phyloP scores from a whole-genome alignment of 2,888 invertebrate genomes.

The Quadroppia sp. region DNA sequence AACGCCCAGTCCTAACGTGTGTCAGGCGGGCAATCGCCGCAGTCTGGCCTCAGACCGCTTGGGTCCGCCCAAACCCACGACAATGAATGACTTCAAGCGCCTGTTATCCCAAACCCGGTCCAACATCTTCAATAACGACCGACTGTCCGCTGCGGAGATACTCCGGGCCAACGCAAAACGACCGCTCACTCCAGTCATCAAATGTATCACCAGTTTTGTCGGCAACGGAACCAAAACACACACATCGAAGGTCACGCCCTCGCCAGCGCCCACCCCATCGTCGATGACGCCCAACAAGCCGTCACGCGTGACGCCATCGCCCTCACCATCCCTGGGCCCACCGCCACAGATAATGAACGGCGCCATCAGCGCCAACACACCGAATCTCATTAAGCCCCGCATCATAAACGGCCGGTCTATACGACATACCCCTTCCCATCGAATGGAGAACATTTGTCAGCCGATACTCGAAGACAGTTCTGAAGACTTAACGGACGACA shows the following conservation, averaged over 20 bases:
- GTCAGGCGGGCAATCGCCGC: constrained; percentile 41
- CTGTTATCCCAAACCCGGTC: constrained; percentile 53
- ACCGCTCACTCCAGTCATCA: constrained; percentile 43
- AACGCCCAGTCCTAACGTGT: constrained; percentile 24
- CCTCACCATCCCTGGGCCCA: background rate
- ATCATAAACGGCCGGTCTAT: constrained; percentile 19
- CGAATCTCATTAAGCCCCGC: constrained; percentile 10
- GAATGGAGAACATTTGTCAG: constrained; percentile 44
- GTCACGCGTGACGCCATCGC: constrained; percentile 54
- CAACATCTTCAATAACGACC: background rate
- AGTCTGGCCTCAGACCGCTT: constrained; percentile 48
- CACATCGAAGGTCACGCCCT: constrained; percentile 60
- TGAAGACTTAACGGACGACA: constrained; percentile 45
- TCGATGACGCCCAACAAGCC: constrained; percentile 51
- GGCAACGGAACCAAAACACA: constrained; percentile 44
- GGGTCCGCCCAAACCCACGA: constrained; percentile 62
- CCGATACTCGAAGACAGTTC: constrained; percentile 46
- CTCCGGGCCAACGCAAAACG: constrained; percentile 43
- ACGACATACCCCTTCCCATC: background rate
- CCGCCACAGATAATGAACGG: constrained; percentile 22
- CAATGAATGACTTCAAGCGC: constrained; percentile 76
- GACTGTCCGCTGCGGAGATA: constrained; percentile 39
- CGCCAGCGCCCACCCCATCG: constrained; percentile 37
- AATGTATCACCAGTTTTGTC: constrained; percentile 21
- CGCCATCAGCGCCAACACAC: constrained; percentile 9